phyloP scores from a whole-genome alignment of 2,113 vertebrate genomes.

The Crotophaga sulcirostris region DNA sequence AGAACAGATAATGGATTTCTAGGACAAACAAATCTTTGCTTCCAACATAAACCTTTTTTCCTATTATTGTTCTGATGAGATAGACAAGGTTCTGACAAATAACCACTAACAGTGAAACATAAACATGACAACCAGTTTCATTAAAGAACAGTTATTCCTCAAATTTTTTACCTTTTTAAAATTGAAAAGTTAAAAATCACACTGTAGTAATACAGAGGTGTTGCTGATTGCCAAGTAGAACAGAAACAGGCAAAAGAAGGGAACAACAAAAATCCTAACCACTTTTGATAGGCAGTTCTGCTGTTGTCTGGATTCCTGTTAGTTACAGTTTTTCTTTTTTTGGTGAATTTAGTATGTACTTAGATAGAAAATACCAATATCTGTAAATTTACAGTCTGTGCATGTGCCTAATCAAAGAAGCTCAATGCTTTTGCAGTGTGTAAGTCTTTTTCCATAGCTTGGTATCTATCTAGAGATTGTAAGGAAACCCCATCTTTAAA shows the following conservation, averaged over 20 bases:
- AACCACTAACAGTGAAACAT: neutral
- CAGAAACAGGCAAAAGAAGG: neutral
- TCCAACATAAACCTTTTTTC: neutral
- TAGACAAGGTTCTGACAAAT: neutral
- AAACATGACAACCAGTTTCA: neutral
- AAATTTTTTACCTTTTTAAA: neutral
- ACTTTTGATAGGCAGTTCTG: neutral
- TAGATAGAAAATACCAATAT: neutral
- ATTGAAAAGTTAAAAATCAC: neutral
- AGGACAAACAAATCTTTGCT: neutral
- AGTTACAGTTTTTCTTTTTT: neutral
- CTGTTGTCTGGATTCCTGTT: neutral
- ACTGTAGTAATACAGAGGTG: neutral
- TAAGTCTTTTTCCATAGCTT: neutral
- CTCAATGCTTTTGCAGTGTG: neutral
- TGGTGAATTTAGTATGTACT: neutral
- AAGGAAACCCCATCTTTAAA: neutral
- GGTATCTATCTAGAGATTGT: neutral
- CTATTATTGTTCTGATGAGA: neutral
- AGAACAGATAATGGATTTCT: neutral
- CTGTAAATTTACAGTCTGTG: neutral
- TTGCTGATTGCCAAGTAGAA: neutral
- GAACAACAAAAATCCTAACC: neutral
- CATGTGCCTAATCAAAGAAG: neutral
- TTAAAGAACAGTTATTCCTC: neutral